phyloP scores from a whole-genome alignment of 2,888 invertebrate genomes.

The Microctonus hyperodae region DNA sequence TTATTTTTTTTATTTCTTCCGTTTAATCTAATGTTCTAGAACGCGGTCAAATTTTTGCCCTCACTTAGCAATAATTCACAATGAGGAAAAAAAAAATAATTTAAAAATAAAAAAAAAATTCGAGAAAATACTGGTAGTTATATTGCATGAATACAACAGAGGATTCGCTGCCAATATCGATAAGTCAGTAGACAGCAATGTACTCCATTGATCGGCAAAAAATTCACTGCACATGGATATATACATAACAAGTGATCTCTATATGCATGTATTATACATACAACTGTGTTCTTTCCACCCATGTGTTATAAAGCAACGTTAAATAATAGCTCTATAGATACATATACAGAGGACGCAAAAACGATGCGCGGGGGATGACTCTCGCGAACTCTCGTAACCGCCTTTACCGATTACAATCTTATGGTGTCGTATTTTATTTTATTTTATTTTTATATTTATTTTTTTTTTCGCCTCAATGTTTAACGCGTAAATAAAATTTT shows the following conservation, averaged over 20 bases:
- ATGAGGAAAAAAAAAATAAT: background rate
- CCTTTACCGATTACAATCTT: background rate
- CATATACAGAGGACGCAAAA: background rate
- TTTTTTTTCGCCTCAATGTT: slow-evolving; percentile 3
- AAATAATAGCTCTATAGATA: background rate
- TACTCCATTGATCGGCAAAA: background rate
- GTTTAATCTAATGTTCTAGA: background rate
- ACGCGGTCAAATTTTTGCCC: slow-evolving; percentile 53
- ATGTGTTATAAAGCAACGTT: slow-evolving; percentile 4
- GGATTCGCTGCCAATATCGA: slow-evolving; percentile 55
- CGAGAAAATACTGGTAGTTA: background rate
- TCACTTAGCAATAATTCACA: slow-evolving; percentile 57
- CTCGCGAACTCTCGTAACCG: slow-evolving; percentile 3
- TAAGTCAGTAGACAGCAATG: slow-evolving; percentile 55
- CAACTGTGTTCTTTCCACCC: background rate
- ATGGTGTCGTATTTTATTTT: slow-evolving; percentile 18
- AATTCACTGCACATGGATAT: background rate
- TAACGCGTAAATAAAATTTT: slow-evolving; percentile 2
- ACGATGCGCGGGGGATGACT: background rate
- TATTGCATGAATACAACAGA: background rate
- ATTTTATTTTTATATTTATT: slow-evolving; percentile 18
- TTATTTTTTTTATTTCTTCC: background rate
- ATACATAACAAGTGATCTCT: slow-evolving; percentile 8
- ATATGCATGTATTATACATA: slow-evolving; percentile 7
- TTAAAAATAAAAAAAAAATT: too few relatives aligned